A percentile compares a stretch with the other conserved stretches of the same genome.
phyloP scores from a whole-genome alignment of 2,888 invertebrate species.

The Drosophila picticornis region DNA sequence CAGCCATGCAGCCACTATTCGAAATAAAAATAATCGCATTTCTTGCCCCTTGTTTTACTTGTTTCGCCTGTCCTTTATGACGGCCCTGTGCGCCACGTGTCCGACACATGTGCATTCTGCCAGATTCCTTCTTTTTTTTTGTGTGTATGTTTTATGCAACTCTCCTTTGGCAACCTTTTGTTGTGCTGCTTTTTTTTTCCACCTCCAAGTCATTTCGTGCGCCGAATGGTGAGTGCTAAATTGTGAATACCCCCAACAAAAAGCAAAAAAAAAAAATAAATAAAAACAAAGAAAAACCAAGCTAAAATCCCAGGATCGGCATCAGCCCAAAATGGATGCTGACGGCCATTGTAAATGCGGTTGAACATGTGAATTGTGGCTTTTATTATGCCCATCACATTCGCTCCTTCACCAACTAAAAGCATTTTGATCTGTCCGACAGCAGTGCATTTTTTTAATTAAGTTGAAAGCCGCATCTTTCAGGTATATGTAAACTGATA shows the following conservation, averaged over 20 bases:
- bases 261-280: conserved; percentile 1
- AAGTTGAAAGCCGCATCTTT: neutral
- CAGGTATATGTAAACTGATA: neutral
- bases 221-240: conserved; percentile 28
- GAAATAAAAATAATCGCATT: conserved; percentile 46
- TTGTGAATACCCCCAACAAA: conserved; percentile 6
- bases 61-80: conserved; percentile 22
- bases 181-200: conserved; percentile 40
- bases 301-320: conserved; percentile 14
- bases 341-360: conserved; percentile 43
- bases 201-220: conserved; percentile 38
- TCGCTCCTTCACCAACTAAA: neutral
- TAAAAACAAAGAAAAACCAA: neutral
- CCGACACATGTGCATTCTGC: conserved; percentile 48
- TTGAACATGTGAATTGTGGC: conserved; percentile 51
- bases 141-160: conserved; percentile 51
- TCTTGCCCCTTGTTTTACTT: conserved; percentile 2
- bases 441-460: conserved; percentile 21
- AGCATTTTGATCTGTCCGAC: conserved; percentile 10
- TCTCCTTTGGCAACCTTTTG: conserved; percentile 40
- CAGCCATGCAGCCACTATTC: conserved; percentile 41
- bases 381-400: conserved; percentile 44
- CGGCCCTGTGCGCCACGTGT: conserved; percentile 37
- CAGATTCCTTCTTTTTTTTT: conserved; percentile 12
- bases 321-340: conserved; percentile 22